phyloP scores from a whole-genome alignment of 1,140 invertebrate genomes.

The Lycorma delicatula region DNA sequence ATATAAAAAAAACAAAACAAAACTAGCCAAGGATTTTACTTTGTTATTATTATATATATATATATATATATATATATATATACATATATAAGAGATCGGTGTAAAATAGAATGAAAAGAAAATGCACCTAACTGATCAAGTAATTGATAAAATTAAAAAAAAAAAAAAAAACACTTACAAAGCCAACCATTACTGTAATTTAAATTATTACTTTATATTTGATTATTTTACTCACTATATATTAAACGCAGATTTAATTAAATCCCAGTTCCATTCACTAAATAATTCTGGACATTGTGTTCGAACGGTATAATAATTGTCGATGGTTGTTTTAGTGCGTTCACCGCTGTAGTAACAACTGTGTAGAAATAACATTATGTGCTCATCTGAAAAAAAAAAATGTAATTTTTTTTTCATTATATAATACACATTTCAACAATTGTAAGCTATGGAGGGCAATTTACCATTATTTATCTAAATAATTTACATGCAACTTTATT shows the following conservation, averaged over 20 bases:
- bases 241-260: constrained; percentile 3
- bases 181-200: too few species aligned
- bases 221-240: constrained; percentile 12
- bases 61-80: too few species aligned
- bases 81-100: too few species aligned
- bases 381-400: constrained; percentile 26
- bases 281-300: constrained; percentile 29
- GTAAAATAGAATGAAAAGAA: too few species aligned
- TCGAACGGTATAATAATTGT: constrained; percentile 28
- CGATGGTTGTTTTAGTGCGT: constrained; percentile 30
- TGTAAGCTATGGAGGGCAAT: background rate
- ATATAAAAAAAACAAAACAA: too few species aligned
- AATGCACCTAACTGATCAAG: too few species aligned
- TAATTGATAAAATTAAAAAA: too few species aligned
- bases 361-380: constrained; percentile 30
- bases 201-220: too few species aligned
- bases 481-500: background rate
- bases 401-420: background rate
- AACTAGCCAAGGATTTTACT: too few species aligned
- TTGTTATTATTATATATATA: too few species aligned
- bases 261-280: constrained; percentile 18
- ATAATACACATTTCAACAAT: background rate
- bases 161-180: too few species aligned
- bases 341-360: constrained; percentile 30
- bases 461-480: background rate